phyloP scores from a whole-genome alignment of 2,888 invertebrate species.

The Crematogaster levior region DNA sequence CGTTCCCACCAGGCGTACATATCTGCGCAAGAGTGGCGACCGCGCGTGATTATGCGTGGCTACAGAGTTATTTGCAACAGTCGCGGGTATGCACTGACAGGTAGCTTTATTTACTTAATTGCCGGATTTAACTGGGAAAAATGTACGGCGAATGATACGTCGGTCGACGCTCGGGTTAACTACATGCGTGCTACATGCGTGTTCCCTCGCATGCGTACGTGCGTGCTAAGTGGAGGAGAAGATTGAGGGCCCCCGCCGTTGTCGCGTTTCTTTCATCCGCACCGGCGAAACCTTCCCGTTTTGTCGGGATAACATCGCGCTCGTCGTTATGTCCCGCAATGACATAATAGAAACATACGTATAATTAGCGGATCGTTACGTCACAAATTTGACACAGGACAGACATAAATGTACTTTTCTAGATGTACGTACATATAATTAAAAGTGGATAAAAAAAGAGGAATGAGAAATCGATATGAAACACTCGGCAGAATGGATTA shows the following conservation, averaged over 20 bases:
- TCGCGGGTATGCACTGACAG: slow-evolving; percentile 64
- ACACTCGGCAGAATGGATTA: not conserved
- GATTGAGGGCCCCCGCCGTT: slow-evolving; percentile 55
- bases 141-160: slow-evolving; percentile 61
- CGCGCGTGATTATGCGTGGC: slow-evolving; percentile 63
- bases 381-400: not conserved
- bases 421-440: not conserved
- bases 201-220: slow-evolving; percentile 33
- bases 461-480: not conserved
- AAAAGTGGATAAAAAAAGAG: not conserved
- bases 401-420: not conserved
- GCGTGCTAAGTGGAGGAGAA: slow-evolving; percentile 55
- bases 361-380: slow-evolving; percentile 10
- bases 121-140: slow-evolving; percentile 72
- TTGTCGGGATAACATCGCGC: slow-evolving; percentile 9
- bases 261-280: slow-evolving; percentile 19
- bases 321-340: not conserved
- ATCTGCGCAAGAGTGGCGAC: slow-evolving; percentile 44
- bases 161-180: slow-evolving; percentile 58
- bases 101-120: slow-evolving; percentile 76
- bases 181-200: slow-evolving; percentile 58
- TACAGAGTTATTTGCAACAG: slow-evolving; percentile 65
- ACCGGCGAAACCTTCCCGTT: slow-evolving; percentile 11
- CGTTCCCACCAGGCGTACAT: slow-evolving; percentile 34
- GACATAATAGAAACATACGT: slow-evolving; percentile 3